Evolutionary conservation across 1,140 invertebrate genomes (phyloP).

Genomic region (Ctenoplectra terminalis): DNA sequence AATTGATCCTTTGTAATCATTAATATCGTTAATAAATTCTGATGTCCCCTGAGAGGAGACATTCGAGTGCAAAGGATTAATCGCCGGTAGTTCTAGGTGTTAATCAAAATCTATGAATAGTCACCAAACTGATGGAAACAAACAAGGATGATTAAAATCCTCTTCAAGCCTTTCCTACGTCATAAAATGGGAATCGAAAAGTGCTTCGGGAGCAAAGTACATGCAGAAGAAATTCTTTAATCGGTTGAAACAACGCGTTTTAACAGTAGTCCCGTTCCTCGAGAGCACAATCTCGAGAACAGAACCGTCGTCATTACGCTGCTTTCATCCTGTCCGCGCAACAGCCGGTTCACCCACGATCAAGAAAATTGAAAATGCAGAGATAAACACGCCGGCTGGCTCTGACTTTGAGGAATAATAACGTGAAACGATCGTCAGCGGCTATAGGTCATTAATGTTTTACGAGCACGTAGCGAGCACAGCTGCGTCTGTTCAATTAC

Average conservation of each 20-base stretch:
- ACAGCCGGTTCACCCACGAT: slow-evolving; percentile 45
- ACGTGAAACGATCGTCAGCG: slow-evolving; percentile 65
- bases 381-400: slow-evolving; percentile 51
- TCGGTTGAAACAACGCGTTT: background rate
- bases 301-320: slow-evolving; percentile 12
- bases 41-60: too few relatives aligned
- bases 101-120: too few relatives aligned
- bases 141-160: too few relatives aligned
- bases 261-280: slow-evolving; percentile 1
- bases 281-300: background rate
- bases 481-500: slow-evolving; percentile 77
- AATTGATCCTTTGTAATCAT: too few relatives aligned
- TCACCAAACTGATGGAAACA: too few relatives aligned
- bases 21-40: too few relatives aligned
- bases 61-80: too few relatives aligned
- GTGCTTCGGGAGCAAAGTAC: background rate
- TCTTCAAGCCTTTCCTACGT: too few relatives aligned
- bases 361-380: slow-evolving; percentile 55
- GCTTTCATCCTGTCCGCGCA: background rate
- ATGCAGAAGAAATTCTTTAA: background rate
- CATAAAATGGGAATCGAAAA: background rate
- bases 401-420: slow-evolving; percentile 66
- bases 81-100: too few relatives aligned
- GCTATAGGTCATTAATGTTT: slow-evolving; percentile 75
- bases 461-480: slow-evolving; percentile 72